Base-by-base conservation (phyloP, 92 coral and sea anemone species). In the Zoanthus sansibaricus region DNA sequence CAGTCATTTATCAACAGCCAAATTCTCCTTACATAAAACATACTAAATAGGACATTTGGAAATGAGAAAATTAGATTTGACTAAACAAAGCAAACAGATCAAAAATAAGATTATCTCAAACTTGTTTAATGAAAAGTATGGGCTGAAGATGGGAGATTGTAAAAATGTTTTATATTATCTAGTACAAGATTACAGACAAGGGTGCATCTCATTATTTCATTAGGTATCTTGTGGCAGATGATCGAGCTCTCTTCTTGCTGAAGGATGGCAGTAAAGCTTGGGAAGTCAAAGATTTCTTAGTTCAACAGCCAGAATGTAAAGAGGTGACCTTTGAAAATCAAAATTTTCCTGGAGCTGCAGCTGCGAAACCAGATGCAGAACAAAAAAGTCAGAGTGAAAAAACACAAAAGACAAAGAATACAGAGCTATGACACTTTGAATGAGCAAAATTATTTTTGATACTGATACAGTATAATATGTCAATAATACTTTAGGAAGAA, bases 271-370 rank as follows among this genome's bases (percentile, higher is more conserved):
- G 99, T 69, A 90, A 82, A 15, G 99, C 99, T 4, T 97, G 99
- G 99, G 99, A 97, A 21, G 91, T 97, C 51, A 97, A 93, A 88
- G 99, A 97, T 74, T 97, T 89, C 71, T 71, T 97, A 48, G 88
- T 95, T 58, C 90, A 94, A 15, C 99, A 97, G 77, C 97, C 99
- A 52, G 99, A 97, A 72, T 97, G 99, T 69, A 92, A 90, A 89
- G 83, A 90, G 76, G 99, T 97, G 18, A 96, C 95, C 73, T 97
- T 97, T 91, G 99, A 97, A n/a, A 97, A 97, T 87, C 99, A 97
- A 75, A 96, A 93, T 85, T 97, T 97, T 64, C 98, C 97, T 10
- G 99, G 99, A 17, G 92, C 83, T 52, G 98, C 91, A 4, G 95
- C 89, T 45, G 72, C 86, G 17, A 73, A 84, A 2, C 47, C 88